A percentile compares a stretch with the other conserved stretches of the same genome.
phyloP scores from a whole-genome alignment of 2,113 vertebrate species.

The Passer montanus region DNA sequence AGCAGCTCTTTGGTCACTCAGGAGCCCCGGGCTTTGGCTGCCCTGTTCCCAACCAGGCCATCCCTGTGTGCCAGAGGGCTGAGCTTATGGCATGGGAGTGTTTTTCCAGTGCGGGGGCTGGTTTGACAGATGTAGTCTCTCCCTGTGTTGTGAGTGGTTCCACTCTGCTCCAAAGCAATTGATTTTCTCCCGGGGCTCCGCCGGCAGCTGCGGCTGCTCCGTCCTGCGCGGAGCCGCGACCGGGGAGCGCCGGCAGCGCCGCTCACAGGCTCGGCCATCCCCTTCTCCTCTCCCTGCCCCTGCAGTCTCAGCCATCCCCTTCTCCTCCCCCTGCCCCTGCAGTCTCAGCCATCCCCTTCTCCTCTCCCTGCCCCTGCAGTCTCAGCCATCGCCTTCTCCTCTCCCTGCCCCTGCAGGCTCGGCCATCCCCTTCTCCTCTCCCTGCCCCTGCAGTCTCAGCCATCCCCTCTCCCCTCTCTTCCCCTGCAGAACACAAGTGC shows the following conservation, averaged over 20 bases:
- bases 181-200: background rate
- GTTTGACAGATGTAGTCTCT: background rate
- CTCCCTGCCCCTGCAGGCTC: conserved; percentile 55
- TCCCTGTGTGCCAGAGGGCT: background rate
- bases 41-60: fast-evolving
- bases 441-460: too few relatives aligned
- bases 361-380: too few relatives aligned
- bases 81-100: fast-evolving
- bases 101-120: fast-evolving
- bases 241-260: background rate
- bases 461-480: background rate
- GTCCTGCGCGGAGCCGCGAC: background rate
- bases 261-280: background rate
- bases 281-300: background rate
- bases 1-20: background rate
- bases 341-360: too few relatives aligned
- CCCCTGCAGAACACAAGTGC: conserved; percentile 88
- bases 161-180: background rate
- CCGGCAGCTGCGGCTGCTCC: background rate
- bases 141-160: background rate
- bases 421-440: too few relatives aligned
- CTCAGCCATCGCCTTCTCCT: background rate
- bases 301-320: conserved; percentile 62
- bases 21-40: background rate
- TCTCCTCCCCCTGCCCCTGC: too few relatives aligned